phyloP scores from a whole-genome alignment of 2,113 vertebrate genomes.

The Gobio gobio region DNA sequence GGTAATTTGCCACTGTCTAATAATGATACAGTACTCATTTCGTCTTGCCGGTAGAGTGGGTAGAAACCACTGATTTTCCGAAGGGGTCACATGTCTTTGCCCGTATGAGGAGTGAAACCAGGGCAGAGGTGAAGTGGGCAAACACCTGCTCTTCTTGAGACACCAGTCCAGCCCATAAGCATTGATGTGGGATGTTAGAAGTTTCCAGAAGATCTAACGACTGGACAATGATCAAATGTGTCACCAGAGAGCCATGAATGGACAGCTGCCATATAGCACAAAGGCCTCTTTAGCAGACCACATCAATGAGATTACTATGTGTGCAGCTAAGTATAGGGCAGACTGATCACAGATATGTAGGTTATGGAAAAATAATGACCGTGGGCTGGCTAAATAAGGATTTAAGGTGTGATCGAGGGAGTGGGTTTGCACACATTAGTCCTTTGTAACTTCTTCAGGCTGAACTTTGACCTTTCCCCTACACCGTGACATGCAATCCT shows the following conservation, averaged over 20 bases:
- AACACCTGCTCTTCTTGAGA: constrained; percentile 23
- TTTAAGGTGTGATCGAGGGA: constrained; percentile 51
- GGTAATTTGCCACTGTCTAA: constrained; percentile 1
- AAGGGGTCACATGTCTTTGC: constrained; percentile 7
- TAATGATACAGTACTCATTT: constrained; percentile 29
- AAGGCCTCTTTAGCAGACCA: constrained; percentile 36
- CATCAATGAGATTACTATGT: constrained; percentile 19
- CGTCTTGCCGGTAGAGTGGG: constrained; percentile 12
- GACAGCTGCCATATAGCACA: constrained; percentile 48
- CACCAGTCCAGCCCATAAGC: constrained; percentile 30
- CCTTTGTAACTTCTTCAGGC: constrained; percentile 34
- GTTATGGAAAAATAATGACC: constrained; percentile 23
- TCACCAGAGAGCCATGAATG: constrained; percentile 43
- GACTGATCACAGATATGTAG: constrained; percentile 7
- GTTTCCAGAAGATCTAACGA: constrained; percentile 38
- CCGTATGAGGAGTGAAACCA: background rate
- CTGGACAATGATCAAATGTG: constrained; percentile 31
- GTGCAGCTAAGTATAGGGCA: background rate
- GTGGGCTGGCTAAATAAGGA: constrained; percentile 19
- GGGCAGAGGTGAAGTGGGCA: constrained; percentile 6
- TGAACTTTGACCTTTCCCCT: constrained; percentile 52
- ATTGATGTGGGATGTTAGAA: constrained; percentile 30
- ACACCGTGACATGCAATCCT: constrained; percentile 49
- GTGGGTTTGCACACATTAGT: constrained; percentile 35
- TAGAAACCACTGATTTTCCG: constrained; percentile 31